Base-by-base conservation (phyloP, 2,888 invertebrate genomes). In the Morpho helenor region DNA sequence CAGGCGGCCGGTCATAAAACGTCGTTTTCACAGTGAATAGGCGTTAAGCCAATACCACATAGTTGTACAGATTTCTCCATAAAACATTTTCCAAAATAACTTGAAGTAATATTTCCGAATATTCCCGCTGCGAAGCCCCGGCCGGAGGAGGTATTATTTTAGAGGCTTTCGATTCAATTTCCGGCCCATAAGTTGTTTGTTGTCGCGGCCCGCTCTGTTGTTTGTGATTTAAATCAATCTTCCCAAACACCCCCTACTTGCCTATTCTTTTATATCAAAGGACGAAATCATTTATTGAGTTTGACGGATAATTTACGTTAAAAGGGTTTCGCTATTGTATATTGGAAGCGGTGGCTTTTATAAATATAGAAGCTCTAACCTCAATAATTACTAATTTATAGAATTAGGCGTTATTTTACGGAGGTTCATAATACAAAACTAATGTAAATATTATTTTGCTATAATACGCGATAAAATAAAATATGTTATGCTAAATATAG, bases 161-260 rank as follows among this genome's bases (percentile, higher is more conserved):
- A 54, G 54, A 48, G 55, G 55, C 55, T 55, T 55, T 63, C 57
- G 56, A 57, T 62, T 60, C 64, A 62, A 65, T 65, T 64, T 65
- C 65, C 64, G 65, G 65, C 48, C 40, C 62, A 47, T 49, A 52
- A 63, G 49, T 61, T 58, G 54, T 62, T 64, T 64, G 64, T 59
- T 62, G 57, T 50, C 56, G 51, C 39, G 44, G 39, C 49, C 48
- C 55, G 55, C 9, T 49, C 31, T 44, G 44, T 39, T 31, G 49
- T 62, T 62, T 59, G 61, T 50, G 48, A 51, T 59, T 55, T 62
- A 54, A 59, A 62, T 62, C 51, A 56, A 59, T 59, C 62, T 51
- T 39, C n/a, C 9, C 42, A 31, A 16, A 49, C 43, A 49, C 55
- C 49, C 55, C 49, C 43, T 31, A 55, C 49, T 55, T 49, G 49